Percentiles rank a stretch among this genome's conserved stretches.
phyloP scores from a whole-genome alignment of 2,113 vertebrate species.

The Sterna hirundo region DNA sequence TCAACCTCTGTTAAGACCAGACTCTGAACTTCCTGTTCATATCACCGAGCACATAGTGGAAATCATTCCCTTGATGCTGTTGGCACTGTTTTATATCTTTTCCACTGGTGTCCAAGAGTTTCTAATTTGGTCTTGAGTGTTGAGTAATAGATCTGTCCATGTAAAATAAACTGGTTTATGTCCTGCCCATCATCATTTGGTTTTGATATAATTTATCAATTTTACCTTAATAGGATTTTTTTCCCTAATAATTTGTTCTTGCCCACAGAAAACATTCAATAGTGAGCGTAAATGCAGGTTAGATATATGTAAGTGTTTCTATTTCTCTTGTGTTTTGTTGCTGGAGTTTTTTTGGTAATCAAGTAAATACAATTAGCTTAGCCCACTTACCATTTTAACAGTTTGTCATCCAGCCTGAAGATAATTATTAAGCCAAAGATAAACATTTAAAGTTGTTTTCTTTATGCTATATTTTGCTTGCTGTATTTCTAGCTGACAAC shows the following conservation, averaged over 20 bases:
- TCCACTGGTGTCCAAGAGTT: background rate
- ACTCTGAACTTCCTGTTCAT: background rate
- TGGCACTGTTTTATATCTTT: background rate
- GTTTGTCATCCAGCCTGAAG: background rate
- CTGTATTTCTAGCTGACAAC: background rate
- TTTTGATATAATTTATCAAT: background rate
- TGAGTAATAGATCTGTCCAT: background rate
- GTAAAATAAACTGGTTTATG: background rate
- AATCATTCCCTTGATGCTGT: background rate
- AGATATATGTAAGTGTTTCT: background rate
- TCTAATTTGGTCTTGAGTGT: background rate
- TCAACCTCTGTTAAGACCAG: background rate
- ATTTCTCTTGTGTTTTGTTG: background rate
- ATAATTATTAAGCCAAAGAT: background rate
- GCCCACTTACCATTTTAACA: background rate
- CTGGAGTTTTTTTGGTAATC: background rate
- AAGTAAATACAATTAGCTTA: background rate
- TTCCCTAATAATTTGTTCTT: background rate
- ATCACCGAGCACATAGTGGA: background rate
- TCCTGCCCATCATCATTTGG: accelerated
- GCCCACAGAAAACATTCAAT: background rate
- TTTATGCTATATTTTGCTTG: background rate
- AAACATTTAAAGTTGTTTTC: background rate
- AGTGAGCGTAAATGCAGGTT: background rate
- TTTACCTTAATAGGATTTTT: background rate